phyloP scores from a whole-genome alignment of 2,797 vertebrate species.

The Lagocephalus sceleratus region DNA sequence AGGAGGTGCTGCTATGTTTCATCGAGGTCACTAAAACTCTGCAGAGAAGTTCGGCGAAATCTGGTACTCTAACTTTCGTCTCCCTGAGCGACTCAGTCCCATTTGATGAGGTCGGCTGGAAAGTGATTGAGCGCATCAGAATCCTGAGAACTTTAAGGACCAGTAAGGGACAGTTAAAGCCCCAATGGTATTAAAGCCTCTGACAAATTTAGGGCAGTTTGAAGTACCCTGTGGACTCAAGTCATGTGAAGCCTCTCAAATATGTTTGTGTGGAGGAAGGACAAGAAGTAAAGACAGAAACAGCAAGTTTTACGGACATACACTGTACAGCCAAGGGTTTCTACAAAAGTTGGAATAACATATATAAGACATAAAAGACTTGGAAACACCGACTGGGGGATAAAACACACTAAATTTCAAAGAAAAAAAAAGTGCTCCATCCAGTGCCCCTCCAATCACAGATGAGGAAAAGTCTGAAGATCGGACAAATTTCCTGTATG shows the following conservation, averaged over 20 bases:
- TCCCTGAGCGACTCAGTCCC: conserved; percentile 41
- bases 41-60: conserved; percentile 32
- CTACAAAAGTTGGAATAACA: conserved; percentile 67
- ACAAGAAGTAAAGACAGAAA: conserved; percentile 54
- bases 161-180: conserved; percentile 61
- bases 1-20: conserved; percentile 24
- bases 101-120: conserved; percentile 42
- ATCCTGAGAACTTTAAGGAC: conserved; percentile 36
- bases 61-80: conserved; percentile 41
- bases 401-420: conserved; percentile 66
- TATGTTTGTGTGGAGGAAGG: conserved; percentile 37
- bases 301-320: conserved; percentile 43
- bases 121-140: conserved; percentile 45
- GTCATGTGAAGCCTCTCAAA: conserved; percentile 44
- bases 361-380: conserved; percentile 75
- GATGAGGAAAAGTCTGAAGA: conserved; percentile 13
- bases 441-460: conserved; percentile 78
- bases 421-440: conserved; percentile 75
- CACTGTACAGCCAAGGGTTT: conserved; percentile 49
- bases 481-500: too few relatives aligned
- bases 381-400: conserved; percentile 69
- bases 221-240: conserved; percentile 69
- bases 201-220: conserved; percentile 82
- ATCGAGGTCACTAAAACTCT: conserved; percentile 50
- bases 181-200: conserved; percentile 60